Conservation (phyloP, 1,140 invertebrate genomes). For the Camponotus floridanus region DNA sequence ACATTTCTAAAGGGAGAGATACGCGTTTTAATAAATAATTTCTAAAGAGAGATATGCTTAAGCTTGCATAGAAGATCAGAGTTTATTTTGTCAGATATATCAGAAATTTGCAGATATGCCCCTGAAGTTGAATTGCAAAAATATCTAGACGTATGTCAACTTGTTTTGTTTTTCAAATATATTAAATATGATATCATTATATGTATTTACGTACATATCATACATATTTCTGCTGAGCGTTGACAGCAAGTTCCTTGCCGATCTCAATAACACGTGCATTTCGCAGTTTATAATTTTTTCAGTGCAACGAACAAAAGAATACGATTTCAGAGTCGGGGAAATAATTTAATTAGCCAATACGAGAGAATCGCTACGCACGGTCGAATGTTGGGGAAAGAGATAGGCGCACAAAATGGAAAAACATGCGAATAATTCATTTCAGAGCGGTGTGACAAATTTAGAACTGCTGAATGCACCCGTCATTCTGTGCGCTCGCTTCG, state of each 20-base stretch:
- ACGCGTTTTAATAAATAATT: neutral
- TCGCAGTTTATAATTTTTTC: conserved; percentile 36
- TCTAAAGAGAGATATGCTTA: neutral
- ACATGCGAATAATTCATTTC: conserved; percentile 58
- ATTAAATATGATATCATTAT: neutral
- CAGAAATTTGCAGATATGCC: neutral
- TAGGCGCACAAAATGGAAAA: conserved; percentile 60
- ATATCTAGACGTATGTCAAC: neutral
- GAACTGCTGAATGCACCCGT: conserved; percentile 67
- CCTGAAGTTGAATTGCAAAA: conserved; percentile 3
- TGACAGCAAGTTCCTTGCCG: neutral
- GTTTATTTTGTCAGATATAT: neutral
- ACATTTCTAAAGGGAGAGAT: neutral
- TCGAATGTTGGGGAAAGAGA: conserved; percentile 47
- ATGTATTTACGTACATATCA: too few relatives aligned
- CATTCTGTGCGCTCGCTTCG: conserved; percentile 71
- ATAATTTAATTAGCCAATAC: conserved; percentile 71
- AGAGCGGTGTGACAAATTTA: conserved; percentile 68
- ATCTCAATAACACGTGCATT: neutral
- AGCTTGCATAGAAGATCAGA: neutral
- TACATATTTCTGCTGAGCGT: neutral
- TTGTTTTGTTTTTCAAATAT: conserved; percentile 19
- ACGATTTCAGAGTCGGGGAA: conserved; percentile 8
- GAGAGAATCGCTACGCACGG: conserved; percentile 38
- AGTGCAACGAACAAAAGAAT: neutral